A percentile compares a stretch with the other conserved stretches of the same genome.
phyloP scores from a whole-genome alignment of 2,113 vertebrate species.

The Sitta europaea region DNA sequence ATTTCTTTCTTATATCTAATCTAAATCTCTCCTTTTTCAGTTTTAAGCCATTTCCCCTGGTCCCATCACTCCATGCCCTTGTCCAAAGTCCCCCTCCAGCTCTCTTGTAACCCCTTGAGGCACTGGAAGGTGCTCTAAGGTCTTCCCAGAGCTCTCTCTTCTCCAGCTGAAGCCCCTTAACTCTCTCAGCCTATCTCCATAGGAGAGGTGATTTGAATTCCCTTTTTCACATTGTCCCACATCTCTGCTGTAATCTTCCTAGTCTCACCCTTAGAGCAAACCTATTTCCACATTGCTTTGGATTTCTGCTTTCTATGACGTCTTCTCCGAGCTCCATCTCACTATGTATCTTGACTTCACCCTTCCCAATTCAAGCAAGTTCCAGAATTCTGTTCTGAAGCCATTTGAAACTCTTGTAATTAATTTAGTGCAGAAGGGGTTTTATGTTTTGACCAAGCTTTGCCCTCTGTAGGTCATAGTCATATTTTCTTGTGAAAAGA shows the following conservation, averaged over 20 bases:
- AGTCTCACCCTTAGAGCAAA: neutral
- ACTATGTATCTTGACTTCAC: neutral
- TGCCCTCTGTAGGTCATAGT: neutral
- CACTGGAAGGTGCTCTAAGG: neutral
- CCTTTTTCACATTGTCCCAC: neutral
- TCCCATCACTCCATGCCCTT: neutral
- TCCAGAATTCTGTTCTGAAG: neutral
- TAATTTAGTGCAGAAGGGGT: neutral
- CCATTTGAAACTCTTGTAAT: neutral
- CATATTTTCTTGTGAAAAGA: accelerated
- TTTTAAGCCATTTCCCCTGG: neutral
- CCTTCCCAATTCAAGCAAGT: neutral
- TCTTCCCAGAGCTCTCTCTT: neutral
- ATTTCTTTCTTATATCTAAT: neutral
- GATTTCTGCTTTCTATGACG: neutral
- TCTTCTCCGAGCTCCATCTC: neutral
- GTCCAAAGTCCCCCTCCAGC: neutral
- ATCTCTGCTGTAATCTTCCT: neutral
- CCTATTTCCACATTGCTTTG: neutral
- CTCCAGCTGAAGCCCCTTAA: neutral
- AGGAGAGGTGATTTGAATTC: neutral
- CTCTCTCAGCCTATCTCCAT: neutral
- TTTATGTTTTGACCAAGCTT: neutral
- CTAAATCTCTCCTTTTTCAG: neutral
- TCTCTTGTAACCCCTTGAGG: neutral